Percentiles rank a stretch among this genome's conserved stretches.
phyloP scores from a whole-genome alignment of 2,888 invertebrate genomes.

The Eugnorisma glareosa region DNA sequence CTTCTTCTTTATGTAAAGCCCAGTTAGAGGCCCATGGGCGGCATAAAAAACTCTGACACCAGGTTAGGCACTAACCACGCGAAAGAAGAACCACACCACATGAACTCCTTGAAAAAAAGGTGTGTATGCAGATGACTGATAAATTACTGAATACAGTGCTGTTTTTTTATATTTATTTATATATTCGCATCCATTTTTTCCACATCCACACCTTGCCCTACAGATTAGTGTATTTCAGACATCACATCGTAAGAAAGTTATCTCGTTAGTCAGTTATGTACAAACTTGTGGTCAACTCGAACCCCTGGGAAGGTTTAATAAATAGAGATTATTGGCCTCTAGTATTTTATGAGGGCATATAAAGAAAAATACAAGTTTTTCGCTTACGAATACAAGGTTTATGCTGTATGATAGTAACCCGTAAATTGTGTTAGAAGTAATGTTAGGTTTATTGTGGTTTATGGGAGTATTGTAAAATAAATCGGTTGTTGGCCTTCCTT shows the following conservation, averaged over 20 bases:
- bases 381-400: constrained; percentile 66
- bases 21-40: no score
- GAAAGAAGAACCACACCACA: no score
- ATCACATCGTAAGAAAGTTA: constrained; percentile 83
- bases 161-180: not conserved
- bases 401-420: constrained; percentile 54
- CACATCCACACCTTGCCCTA: constrained; percentile 47
- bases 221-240: constrained; percentile 78
- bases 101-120: no score
- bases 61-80: no score
- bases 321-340: constrained; percentile 81
- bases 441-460: constrained; percentile 19
- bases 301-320: constrained; percentile 75
- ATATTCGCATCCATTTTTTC: constrained; percentile 50
- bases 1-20: no score
- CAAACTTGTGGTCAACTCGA: constrained; percentile 74
- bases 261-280: constrained; percentile 85
- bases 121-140: not conserved
- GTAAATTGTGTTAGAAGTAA: constrained; percentile 30
- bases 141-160: not conserved
- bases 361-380: constrained; percentile 64
- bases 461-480: not conserved
- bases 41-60: no score
- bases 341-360: constrained; percentile 74
- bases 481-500: not conserved